A percentile compares a stretch with the other conserved stretches of the same genome.
Conservation (phyloP, 2,888 invertebrate genomes). For the Asteroscopus sphinx region DNA sequence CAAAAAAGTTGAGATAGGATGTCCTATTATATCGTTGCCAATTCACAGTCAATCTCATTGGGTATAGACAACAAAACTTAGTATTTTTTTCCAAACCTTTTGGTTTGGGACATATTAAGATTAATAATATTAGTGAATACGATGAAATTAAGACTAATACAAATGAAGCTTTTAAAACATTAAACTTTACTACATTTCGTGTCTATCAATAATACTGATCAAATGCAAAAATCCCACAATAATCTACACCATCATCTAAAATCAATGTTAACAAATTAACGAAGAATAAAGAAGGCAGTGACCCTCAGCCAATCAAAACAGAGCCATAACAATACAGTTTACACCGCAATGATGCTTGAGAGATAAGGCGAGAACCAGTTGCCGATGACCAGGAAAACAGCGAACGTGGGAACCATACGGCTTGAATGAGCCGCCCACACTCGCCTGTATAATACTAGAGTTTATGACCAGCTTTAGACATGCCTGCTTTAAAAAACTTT, state of each 20-base stretch:
- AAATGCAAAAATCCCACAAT: too few relatives aligned
- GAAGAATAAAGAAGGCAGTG: conserved; percentile 41
- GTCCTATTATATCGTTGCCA: too few relatives aligned
- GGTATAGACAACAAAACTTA: too few relatives aligned
- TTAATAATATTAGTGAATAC: too few relatives aligned
- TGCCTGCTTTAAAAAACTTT: conserved; percentile 1
- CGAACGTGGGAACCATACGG: conserved; percentile 51
- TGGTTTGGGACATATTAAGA: too few relatives aligned
- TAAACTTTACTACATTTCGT: too few relatives aligned
- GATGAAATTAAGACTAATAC: too few relatives aligned
- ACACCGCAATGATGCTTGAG: conserved; percentile 22
- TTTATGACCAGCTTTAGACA: conserved; percentile 10
- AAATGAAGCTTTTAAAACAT: too few relatives aligned
- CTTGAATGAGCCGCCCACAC: conserved; percentile 63
- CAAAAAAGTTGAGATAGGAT: too few relatives aligned
- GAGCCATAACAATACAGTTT: conserved; percentile 47
- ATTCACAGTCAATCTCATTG: too few relatives aligned
- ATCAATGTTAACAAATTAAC: conserved; percentile 1
- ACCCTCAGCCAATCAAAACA: conserved; percentile 39
- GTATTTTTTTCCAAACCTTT: too few relatives aligned
- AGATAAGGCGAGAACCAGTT: conserved; percentile 41
- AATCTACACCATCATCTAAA: not conserved
- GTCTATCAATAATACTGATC: too few relatives aligned
- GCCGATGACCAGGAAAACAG: conserved; percentile 45
- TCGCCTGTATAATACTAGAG: not conserved